Evolutionary conservation across 2,888 invertebrate genomes (phyloP).

Genomic region (Aricia artaxerxes): DNA sequence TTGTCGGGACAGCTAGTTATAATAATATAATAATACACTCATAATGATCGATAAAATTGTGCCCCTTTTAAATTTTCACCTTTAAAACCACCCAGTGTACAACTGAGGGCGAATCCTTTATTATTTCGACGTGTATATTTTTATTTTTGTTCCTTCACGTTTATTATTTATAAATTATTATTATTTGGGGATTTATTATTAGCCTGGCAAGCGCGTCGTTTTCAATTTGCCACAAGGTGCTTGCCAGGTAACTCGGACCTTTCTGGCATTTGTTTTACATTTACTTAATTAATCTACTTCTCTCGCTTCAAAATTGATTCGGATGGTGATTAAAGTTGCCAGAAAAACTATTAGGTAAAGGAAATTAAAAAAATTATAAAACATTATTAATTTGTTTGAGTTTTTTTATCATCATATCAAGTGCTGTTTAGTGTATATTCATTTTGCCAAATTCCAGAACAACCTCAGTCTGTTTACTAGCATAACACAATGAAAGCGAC

Average conservation of each 20-base stretch:
- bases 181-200: constrained; percentile 80
- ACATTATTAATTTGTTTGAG: no score
- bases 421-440: no score
- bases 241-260: constrained; percentile 45
- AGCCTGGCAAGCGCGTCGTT: constrained; percentile 72
- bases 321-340: constrained; percentile 54
- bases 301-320: constrained; percentile 66
- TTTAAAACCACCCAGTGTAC: constrained; percentile 59
- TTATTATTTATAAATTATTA: constrained; percentile 81
- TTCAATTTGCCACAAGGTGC: constrained; percentile 80
- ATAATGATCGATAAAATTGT: no score
- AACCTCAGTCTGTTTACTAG: no score
- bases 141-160: constrained; percentile 75
- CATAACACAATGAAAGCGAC: no score
- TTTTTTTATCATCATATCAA: no score
- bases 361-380: neutral
- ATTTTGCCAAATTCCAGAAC: no score
- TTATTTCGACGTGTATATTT: constrained; percentile 78
- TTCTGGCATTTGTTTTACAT: constrained; percentile 46
- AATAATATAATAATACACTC: no score
- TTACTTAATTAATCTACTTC: constrained; percentile 67
- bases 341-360: constrained; percentile 10
- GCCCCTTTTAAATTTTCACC: neutral
- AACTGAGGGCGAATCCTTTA: constrained; percentile 70
- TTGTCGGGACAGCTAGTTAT: no score